Conservation (phyloP, 2,113 vertebrate genomes). For the Oenanthe oenanthe region DNA sequence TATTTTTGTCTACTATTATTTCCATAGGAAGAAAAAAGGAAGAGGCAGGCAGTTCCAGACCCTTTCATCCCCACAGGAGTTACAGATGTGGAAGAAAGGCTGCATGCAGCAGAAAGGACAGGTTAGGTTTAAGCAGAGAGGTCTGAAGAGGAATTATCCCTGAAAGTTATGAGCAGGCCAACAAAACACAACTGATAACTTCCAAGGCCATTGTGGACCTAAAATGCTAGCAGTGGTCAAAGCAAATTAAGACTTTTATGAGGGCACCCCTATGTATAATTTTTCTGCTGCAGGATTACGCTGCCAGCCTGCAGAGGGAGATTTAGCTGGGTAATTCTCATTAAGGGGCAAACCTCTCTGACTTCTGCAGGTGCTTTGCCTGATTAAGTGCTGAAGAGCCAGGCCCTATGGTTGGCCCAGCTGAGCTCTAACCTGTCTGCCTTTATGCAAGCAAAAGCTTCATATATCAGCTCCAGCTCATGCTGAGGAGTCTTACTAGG, state of each 20-base stretch:
- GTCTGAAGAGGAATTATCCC: slow-evolving; percentile 24
- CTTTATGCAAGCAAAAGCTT: slow-evolving; percentile 4
- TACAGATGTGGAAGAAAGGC: background rate
- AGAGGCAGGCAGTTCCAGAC: background rate
- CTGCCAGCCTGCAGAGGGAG: slow-evolving; percentile 19
- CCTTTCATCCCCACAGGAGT: background rate
- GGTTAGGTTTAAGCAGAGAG: background rate
- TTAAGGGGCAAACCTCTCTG: slow-evolving; percentile 41
- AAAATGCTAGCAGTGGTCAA: slow-evolving; percentile 40
- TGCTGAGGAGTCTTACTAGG: slow-evolving; percentile 7
- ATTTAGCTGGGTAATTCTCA: slow-evolving; percentile 57
- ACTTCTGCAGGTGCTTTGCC: slow-evolving; percentile 30
- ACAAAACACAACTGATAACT: slow-evolving; percentile 31
- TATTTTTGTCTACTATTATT: background rate
- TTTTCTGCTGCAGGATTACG: slow-evolving; percentile 36
- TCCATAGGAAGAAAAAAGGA: background rate
- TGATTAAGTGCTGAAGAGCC: slow-evolving; percentile 45
- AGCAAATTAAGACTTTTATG: slow-evolving; percentile 60
- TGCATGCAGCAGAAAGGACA: background rate
- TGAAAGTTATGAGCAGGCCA: background rate
- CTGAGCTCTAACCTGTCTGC: slow-evolving; percentile 27
- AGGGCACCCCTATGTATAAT: slow-evolving; percentile 22
- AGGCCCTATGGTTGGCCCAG: slow-evolving; percentile 18
- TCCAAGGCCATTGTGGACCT: slow-evolving; percentile 11
- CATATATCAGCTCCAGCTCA: background rate